Conservation (phyloP, 2,888 invertebrate genomes). For the Drosophila anceps region DNA sequence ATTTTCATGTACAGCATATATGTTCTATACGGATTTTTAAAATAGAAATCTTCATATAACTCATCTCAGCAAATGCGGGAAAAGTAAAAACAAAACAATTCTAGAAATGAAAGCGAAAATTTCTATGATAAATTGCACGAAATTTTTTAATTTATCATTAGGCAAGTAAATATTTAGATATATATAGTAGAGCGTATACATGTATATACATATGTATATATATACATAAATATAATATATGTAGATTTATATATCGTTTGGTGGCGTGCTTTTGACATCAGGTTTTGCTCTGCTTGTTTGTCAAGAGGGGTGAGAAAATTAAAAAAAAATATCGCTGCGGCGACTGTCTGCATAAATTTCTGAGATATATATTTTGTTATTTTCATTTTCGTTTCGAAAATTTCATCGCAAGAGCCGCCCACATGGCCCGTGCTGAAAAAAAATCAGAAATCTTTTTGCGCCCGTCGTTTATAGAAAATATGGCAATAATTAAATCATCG, state of each 20-base stretch:
- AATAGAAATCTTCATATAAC: slow-evolving; percentile 17
- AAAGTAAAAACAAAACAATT: slow-evolving; percentile 18
- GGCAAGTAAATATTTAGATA: slow-evolving; percentile 42
- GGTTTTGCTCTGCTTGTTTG: slow-evolving; percentile 55
- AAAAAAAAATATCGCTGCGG: slow-evolving; percentile 7
- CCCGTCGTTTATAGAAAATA: slow-evolving; percentile 47
- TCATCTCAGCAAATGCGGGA: not conserved
- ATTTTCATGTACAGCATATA: slow-evolving; percentile 10
- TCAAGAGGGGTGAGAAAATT: slow-evolving; percentile 32
- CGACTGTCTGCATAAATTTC: slow-evolving; percentile 56
- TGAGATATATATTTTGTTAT: slow-evolving; percentile 25
- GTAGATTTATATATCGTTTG: slow-evolving; percentile 13
- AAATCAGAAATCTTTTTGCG: slow-evolving; percentile 21
- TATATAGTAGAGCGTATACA: slow-evolving; percentile 21
- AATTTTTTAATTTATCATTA: slow-evolving; percentile 61
- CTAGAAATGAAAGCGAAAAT: slow-evolving; percentile 56
- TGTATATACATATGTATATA: slow-evolving; percentile 11
- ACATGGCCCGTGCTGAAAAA: slow-evolving; percentile 37
- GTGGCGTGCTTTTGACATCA: slow-evolving; percentile 74
- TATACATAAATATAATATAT: slow-evolving; percentile 21
- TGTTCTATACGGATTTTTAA: not conserved
- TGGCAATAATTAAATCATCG: slow-evolving; percentile 78
- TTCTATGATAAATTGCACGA: slow-evolving; percentile 55
- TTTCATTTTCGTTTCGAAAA: slow-evolving; percentile 31
- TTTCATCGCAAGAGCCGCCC: slow-evolving; percentile 54